Evolutionary conservation across 2,797 vertebrate genomes (phyloP), one percentile per base, ranked within the genome.

Genomic region (Sebastes wilsoni): DNA sequence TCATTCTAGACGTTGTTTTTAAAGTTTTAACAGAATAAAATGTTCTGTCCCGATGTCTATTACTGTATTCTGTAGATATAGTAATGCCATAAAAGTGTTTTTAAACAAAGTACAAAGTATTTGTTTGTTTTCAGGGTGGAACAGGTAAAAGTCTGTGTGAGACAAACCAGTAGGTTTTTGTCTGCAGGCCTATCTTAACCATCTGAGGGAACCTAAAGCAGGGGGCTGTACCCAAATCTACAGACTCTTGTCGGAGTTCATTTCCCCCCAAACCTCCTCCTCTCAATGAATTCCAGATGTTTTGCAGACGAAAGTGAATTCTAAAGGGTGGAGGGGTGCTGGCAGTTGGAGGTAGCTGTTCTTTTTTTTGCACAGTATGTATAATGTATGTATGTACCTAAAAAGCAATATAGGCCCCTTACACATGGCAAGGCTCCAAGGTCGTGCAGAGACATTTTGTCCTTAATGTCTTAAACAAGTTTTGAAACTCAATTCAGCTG

Each of bases 281-380:
- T 0, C 5, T 69, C 88, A 96, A 97, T 96, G 94, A 96, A 91
- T 96, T 97, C 97, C 97, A 98, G 96, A 97, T 97, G 97, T 96
- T 88, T 86, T 83, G 84, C 87, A 84, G 92, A 93, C 27, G 7
- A 95, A 92, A 95, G 93, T 92, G 85, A 92, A 91, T 87, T 88
- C 90, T 78, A 92, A 88, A 66, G 78, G 82, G 88, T 77, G 82
- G 89, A 83, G 81, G 89, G 79, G 81, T 25, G 70, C 72, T 55
- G 79, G 75, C 73, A 64, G 84, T 71, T 66, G 67, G 74, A 60
- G 77, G 72, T 49, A 72, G 76, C 49, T 82, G 34, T 60, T 83
- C n/a, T 73, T 66, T 70, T 80, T 84, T 83, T 65, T 78, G 30
- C 54, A 79, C 69, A 77, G 72, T 74, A 82, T 88, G 83, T 74